Evolutionary conservation across 2,113 vertebrate species (phyloP).

Genomic region (Thermophis baileyi): DNA sequence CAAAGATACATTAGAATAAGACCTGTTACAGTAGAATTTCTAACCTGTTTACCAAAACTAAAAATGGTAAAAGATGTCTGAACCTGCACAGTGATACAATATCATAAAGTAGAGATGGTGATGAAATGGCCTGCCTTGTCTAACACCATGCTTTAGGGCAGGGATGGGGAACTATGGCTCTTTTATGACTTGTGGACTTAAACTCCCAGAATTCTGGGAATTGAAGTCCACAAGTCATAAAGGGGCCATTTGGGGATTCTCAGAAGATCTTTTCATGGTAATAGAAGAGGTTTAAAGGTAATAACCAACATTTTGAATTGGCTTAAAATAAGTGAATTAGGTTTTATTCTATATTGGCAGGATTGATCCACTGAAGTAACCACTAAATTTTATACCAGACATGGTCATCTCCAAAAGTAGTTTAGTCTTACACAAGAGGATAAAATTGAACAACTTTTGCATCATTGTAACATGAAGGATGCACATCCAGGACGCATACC

Average conservation of each 20-base stretch:
- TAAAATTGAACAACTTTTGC: no score
- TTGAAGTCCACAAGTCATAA: not conserved
- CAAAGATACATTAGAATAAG: not conserved
- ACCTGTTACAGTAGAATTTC: not conserved
- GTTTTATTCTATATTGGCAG: not conserved
- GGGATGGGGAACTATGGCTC: not conserved
- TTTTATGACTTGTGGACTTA: not conserved
- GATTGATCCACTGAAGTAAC: not conserved
- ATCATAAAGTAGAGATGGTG: not conserved
- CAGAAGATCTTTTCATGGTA: not conserved
- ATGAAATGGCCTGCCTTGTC: not conserved
- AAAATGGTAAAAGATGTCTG: not conserved
- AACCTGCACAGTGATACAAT: not conserved
- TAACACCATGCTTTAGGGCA: not conserved
- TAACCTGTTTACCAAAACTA: not conserved
- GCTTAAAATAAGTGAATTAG: not conserved
- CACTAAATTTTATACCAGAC: not conserved
- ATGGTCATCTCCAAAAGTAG: not conserved
- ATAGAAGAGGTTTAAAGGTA: not conserved
- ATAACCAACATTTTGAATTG: not conserved
- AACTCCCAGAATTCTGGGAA: not conserved
- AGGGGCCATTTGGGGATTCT: not conserved
- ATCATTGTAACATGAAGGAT: no score
- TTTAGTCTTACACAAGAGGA: no score
- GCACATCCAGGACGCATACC: no score